Evolutionary conservation across 2,113 vertebrate genomes (phyloP).

Genomic region (Helogale parvula): DNA sequence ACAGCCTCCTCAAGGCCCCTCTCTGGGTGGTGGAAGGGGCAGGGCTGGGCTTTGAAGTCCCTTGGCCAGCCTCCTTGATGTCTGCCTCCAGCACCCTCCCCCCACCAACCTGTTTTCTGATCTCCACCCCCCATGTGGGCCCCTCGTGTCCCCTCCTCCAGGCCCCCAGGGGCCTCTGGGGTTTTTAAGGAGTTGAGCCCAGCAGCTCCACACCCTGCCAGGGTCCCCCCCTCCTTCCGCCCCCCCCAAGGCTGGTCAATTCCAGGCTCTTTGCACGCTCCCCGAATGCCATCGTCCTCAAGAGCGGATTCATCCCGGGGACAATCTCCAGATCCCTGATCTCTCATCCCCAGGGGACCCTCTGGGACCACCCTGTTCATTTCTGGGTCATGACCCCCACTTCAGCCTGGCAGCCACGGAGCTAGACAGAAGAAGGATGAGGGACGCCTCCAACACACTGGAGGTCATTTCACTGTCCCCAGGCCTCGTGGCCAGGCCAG

Average conservation of each 20-base stretch:
- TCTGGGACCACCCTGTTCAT: background rate
- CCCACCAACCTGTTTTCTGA: background rate
- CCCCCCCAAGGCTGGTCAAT: background rate
- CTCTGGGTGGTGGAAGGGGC: background rate
- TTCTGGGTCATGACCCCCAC: background rate
- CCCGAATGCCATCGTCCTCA: fast-evolving
- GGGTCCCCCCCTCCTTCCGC: fast-evolving
- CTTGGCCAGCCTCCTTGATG: background rate
- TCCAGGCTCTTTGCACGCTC: background rate
- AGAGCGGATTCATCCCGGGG: background rate
- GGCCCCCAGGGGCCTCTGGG: background rate
- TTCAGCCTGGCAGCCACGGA: background rate
- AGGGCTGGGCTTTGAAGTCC: background rate
- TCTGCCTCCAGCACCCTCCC: background rate
- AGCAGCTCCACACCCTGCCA: background rate
- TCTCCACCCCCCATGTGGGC: too few relatives aligned
- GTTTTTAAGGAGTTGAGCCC: background rate
- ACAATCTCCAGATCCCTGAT: background rate
- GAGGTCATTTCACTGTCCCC: background rate
- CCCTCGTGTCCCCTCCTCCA: background rate
- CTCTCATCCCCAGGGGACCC: background rate
- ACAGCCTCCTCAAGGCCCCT: background rate
- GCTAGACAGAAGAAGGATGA: background rate
- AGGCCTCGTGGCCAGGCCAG: background rate
- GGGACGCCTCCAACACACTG: background rate